These are phyloP conservation scores for Bellardia pandia DNA, from an alignment of 2,888 invertebrate genomes.

Conservation along the genomic window DNA sequence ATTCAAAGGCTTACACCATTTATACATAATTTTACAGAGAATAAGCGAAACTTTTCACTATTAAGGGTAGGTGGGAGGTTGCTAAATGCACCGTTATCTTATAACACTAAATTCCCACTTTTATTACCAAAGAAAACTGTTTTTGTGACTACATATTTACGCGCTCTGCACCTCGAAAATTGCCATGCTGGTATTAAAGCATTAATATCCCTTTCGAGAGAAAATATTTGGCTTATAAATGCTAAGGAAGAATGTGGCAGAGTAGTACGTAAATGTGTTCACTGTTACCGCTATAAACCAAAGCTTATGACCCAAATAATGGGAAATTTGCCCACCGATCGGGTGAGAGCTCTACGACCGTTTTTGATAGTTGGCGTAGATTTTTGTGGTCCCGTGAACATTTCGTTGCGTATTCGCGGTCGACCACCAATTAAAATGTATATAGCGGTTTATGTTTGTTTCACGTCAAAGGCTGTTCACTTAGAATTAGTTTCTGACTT, in stretches of 20 bases:
- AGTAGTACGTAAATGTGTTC: not conserved
- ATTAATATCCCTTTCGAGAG: not conserved
- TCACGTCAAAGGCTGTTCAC: not conserved
- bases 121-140: not conserved
- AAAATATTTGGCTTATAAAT: not conserved
- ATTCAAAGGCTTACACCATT: not conserved
- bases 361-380: conserved; percentile 14
- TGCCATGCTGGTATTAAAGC: not conserved
- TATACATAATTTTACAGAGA: too few relatives aligned
- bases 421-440: conserved; percentile 15
- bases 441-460: not conserved
- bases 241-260: not conserved
- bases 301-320: not conserved
- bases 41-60: not conserved
- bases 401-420: conserved; percentile 5
- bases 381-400: not conserved
- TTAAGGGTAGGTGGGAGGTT: conserved; percentile 21
- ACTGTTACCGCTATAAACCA: not conserved
- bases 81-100: not conserved
- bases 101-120: conserved; percentile 14
- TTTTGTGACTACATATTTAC: not conserved
- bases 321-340: not conserved
- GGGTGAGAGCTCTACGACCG: not conserved
- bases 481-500: not conserved
- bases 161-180: not conserved